These are phyloP conservation scores for Hepsetus odoe DNA, from an alignment of 2,113 vertebrate species.

Conservation along the genomic window DNA sequence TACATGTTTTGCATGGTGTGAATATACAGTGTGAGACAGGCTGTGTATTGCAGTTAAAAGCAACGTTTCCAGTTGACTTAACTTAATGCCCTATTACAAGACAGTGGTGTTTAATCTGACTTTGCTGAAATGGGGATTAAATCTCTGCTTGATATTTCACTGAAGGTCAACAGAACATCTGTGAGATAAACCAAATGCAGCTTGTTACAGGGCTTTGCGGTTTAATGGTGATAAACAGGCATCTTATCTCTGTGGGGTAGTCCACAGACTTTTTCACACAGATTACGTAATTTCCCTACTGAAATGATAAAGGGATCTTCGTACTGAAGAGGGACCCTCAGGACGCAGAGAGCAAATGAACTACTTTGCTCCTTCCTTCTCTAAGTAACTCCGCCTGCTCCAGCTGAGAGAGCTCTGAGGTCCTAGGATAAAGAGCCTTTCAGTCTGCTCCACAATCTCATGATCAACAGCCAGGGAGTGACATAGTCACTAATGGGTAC, in stretches of 20 bases:
- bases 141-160: constrained; percentile 34
- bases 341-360: constrained; percentile 8
- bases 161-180: constrained; percentile 51
- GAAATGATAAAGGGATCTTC: constrained; percentile 8
- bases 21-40: not conserved
- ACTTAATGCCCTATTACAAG: constrained; percentile 4
- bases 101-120: constrained; percentile 40
- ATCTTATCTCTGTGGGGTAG: constrained; percentile 21
- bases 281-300: constrained; percentile 3
- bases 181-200: constrained; percentile 48
- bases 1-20: not conserved
- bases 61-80: constrained; percentile 20
- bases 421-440: constrained; percentile 28
- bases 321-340: constrained; percentile 24
- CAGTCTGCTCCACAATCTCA: not conserved
- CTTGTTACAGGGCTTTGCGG: constrained; percentile 32
- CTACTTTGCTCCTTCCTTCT: not conserved
- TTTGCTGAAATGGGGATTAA: constrained; percentile 48
- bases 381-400: not conserved
- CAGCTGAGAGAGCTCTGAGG: not conserved
- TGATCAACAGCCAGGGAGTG: constrained; percentile 3
- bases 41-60: not conserved
- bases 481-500: constrained; percentile 8
- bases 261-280: constrained; percentile 9
- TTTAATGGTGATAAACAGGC: constrained; percentile 12